These are phyloP conservation scores for Microcebus ravelobensis DNA, from an alignment of 2,113 vertebrate species.

Conservation along the genomic window DNA sequence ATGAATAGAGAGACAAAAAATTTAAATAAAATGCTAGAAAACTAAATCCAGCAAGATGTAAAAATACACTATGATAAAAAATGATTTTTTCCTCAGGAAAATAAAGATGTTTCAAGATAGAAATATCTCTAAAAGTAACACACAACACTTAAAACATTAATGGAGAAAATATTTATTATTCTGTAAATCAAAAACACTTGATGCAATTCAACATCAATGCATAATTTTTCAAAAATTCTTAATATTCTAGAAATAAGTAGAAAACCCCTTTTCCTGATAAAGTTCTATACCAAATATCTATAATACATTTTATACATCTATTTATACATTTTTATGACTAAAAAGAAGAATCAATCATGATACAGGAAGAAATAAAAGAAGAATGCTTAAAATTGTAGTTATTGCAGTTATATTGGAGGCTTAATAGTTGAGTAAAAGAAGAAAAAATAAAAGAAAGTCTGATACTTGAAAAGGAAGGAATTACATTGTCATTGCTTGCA, in stretches of 20 bases:
- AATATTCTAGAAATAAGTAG: neutral
- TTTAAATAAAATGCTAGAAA: neutral
- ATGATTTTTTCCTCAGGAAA: neutral
- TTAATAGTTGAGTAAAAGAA: neutral
- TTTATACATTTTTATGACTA: neutral
- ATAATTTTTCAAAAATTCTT: neutral
- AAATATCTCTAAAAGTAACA: neutral
- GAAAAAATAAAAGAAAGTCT: neutral
- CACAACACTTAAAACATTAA: neutral
- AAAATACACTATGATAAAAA: neutral
- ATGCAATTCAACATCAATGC: neutral
- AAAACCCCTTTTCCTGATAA: neutral
- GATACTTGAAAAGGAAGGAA: neutral
- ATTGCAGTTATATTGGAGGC: neutral
- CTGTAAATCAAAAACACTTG: neutral
- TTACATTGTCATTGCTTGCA: neutral
- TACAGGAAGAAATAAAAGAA: neutral
- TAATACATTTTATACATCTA: neutral
- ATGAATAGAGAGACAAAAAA: neutral
- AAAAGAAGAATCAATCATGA: neutral
- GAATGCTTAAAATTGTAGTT: neutral
- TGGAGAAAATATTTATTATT: neutral
- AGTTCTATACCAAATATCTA: neutral
- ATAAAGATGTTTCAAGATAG: neutral
- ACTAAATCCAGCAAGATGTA: neutral